phyloP scores from a whole-genome alignment of 2,797 vertebrate genomes.

The Hafferia zeledoni region DNA sequence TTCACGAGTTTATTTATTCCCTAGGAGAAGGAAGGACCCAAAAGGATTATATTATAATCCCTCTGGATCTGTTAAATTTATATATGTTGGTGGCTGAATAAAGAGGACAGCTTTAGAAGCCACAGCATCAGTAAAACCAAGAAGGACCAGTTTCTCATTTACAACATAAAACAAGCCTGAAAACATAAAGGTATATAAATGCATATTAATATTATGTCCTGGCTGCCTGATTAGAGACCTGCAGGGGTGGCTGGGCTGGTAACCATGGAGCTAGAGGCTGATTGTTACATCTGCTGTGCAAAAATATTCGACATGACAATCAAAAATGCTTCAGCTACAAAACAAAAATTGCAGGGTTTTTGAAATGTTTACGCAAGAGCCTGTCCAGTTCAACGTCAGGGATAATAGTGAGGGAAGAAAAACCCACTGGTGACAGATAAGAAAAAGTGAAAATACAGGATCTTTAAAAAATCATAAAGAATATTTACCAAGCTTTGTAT shows the following conservation, averaged over 20 bases:
- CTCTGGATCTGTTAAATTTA: not conserved
- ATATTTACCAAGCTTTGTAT: not conserved
- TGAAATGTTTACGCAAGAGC: not conserved
- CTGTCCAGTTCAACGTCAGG: not conserved
- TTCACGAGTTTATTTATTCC: not conserved
- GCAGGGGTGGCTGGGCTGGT: not conserved
- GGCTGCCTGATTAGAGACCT: not conserved
- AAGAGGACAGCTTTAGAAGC: not conserved
- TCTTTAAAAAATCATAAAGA: not conserved
- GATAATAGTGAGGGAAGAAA: not conserved
- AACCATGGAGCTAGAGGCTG: not conserved
- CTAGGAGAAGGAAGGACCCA: not conserved
- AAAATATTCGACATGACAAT: not conserved
- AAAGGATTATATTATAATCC: not conserved
- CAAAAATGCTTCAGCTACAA: not conserved
- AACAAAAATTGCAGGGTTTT: not conserved
- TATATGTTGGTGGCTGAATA: not conserved
- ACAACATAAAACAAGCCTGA: not conserved
- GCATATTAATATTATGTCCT: not conserved
- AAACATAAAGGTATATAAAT: not conserved
- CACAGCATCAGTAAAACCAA: not conserved
- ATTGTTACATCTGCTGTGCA: not conserved
- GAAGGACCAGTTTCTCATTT: not conserved
- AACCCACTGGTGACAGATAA: not conserved
- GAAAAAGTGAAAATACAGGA: not conserved